phyloP scores from a whole-genome alignment of 2,113 vertebrate genomes.

The Puma concolor region DNA sequence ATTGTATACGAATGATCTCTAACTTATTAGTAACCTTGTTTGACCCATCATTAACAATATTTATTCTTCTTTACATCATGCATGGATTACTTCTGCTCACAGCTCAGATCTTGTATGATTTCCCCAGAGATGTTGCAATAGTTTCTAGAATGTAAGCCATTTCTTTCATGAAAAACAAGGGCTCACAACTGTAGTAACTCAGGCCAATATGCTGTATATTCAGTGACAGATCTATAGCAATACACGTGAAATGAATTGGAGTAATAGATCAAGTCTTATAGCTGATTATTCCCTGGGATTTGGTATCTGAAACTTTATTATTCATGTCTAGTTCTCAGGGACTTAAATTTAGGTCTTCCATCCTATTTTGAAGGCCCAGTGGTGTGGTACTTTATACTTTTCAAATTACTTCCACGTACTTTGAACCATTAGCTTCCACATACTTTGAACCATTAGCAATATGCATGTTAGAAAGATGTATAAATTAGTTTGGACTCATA shows the following conservation, averaged over 20 bases:
- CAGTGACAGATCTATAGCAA: constrained; percentile 53
- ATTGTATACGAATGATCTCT: not conserved
- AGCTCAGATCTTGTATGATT: constrained; percentile 64
- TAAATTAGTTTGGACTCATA: not conserved
- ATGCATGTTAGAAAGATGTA: not conserved
- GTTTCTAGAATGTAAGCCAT: constrained; percentile 57
- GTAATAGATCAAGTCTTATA: constrained; percentile 32
- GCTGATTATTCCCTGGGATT: constrained; percentile 30
- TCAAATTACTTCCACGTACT: not conserved
- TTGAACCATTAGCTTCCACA: not conserved
- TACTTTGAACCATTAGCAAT: not conserved
- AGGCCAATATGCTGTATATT: constrained; percentile 14
- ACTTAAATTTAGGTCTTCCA: not conserved
- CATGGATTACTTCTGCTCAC: constrained; percentile 43
- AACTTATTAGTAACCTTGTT: not conserved
- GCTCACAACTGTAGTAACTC: constrained; percentile 30
- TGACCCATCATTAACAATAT: constrained; percentile 6
- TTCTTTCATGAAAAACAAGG: constrained; percentile 37
- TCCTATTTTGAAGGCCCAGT: not conserved
- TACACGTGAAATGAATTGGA: constrained; percentile 9
- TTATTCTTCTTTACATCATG: constrained; percentile 54
- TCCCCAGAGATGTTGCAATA: constrained; percentile 55
- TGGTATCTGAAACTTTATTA: constrained; percentile 40
- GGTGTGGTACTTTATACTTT: not conserved
- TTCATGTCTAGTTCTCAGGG: not conserved